These are phyloP conservation scores for Argyresthia goedartella DNA, from an alignment of 2,888 invertebrate genomes.

Conservation along the genomic window DNA sequence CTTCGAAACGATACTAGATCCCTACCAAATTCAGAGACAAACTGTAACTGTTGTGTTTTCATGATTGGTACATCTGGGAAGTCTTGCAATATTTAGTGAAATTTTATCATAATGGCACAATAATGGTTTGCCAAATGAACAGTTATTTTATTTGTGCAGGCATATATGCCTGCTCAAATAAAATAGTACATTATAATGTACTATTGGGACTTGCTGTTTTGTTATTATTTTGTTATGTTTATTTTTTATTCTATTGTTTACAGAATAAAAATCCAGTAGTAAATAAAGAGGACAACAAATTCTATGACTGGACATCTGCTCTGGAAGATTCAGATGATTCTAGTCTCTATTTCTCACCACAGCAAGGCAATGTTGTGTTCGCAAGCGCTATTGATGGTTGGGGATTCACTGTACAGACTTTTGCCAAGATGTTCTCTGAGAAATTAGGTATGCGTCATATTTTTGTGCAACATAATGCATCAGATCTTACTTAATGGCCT, in stretches of 20 bases:
- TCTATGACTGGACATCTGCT: slow-evolving; percentile 82
- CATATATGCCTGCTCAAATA: too few relatives aligned
- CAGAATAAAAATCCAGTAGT: slow-evolving; percentile 32
- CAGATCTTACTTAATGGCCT: not conserved
- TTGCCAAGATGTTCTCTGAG: slow-evolving; percentile 81
- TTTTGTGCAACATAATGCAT: not conserved
- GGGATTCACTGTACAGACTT: slow-evolving; percentile 82
- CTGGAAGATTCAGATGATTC: slow-evolving; percentile 89
- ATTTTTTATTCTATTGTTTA: slow-evolving; percentile 10
- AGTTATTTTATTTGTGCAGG: too few relatives aligned
- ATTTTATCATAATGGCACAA: too few relatives aligned
- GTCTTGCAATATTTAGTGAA: too few relatives aligned
- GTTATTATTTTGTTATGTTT: not conserved
- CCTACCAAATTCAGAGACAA: too few relatives aligned
- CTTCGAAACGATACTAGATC: too few relatives aligned
- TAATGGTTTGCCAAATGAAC: too few relatives aligned
- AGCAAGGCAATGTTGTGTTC: slow-evolving; percentile 95
- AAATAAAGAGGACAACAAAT: slow-evolving; percentile 41
- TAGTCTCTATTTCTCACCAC: slow-evolving; percentile 92
- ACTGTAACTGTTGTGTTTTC: too few relatives aligned
- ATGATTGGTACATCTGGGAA: too few relatives aligned
- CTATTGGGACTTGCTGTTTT: too few relatives aligned
- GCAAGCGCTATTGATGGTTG: slow-evolving; percentile 97
- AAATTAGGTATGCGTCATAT: slow-evolving; percentile 69
- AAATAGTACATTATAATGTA: too few relatives aligned